These are phyloP conservation scores for Megaceryle maxima DNA, from an alignment of 2,113 vertebrate genomes.

Conservation along the genomic window DNA sequence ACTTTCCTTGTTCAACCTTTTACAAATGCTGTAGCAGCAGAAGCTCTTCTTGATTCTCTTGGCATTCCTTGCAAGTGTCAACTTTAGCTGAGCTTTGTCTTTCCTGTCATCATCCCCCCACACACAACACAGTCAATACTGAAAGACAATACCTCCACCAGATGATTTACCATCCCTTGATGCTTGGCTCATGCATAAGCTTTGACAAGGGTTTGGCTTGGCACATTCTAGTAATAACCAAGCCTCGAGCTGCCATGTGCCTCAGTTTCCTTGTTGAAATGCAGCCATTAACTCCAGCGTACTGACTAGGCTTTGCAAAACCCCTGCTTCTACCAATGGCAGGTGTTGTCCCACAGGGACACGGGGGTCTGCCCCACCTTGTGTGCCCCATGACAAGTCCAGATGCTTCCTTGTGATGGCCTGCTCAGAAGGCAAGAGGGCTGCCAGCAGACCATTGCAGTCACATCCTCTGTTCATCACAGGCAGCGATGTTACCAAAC, in stretches of 20 bases:
- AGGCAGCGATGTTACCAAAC: conserved; percentile 48
- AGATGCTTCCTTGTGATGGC: neutral
- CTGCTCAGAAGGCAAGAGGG: neutral
- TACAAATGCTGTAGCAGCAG: neutral
- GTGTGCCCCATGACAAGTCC: accelerated
- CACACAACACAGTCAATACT: neutral
- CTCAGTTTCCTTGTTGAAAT: neutral
- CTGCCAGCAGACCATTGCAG: conserved; percentile 10
- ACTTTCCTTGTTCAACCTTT: neutral
- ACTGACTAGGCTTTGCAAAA: neutral
- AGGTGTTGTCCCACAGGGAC: neutral
- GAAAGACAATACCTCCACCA: accelerated
- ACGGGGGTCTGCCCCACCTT: neutral
- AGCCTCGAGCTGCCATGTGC: neutral
- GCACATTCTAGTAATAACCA: neutral
- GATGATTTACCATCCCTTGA: neutral
- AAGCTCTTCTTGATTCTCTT: neutral
- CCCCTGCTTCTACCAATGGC: neutral
- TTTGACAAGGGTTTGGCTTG: neutral
- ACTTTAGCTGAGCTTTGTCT: neutral
- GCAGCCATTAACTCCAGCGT: neutral
- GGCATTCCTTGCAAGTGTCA: neutral
- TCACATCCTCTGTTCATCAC: conserved; percentile 32
- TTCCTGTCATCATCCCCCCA: neutral
- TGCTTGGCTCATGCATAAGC: neutral